Conservation (phyloP, 1,140 invertebrate genomes). For the Dryas iulia region DNA sequence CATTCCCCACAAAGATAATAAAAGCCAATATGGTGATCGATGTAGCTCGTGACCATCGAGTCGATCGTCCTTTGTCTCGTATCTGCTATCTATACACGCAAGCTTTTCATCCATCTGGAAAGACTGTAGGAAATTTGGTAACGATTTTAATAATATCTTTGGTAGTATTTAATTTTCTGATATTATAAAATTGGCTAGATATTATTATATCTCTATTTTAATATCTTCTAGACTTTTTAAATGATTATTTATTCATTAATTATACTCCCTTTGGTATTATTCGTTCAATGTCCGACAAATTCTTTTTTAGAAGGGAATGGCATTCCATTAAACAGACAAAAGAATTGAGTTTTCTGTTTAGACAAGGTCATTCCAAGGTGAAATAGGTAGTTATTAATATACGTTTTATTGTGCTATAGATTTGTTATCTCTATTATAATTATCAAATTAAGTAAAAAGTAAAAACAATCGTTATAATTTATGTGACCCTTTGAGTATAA, state of each 20-base stretch:
- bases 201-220: no score
- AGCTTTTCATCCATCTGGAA: not conserved
- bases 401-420: no score
- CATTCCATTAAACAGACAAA: not conserved
- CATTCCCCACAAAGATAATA: not conserved
- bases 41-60: not conserved
- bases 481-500: no score
- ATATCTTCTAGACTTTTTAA: not conserved
- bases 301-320: not conserved
- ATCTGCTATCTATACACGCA: not conserved
- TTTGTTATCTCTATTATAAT: no score
- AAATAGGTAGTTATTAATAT: not conserved
- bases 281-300: not conserved
- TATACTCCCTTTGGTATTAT: not conserved
- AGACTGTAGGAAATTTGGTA: not conserved
- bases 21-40: not conserved
- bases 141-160: not conserved
- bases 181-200: no score
- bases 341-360: not conserved
- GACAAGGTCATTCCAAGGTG: not conserved
- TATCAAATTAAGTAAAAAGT: no score
- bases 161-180: no score
- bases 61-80: not conserved
- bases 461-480: no score
- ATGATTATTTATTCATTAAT: not conserved